phyloP scores from a whole-genome alignment of 2,113 vertebrate genomes.

The Syrrhaptes paradoxus region DNA sequence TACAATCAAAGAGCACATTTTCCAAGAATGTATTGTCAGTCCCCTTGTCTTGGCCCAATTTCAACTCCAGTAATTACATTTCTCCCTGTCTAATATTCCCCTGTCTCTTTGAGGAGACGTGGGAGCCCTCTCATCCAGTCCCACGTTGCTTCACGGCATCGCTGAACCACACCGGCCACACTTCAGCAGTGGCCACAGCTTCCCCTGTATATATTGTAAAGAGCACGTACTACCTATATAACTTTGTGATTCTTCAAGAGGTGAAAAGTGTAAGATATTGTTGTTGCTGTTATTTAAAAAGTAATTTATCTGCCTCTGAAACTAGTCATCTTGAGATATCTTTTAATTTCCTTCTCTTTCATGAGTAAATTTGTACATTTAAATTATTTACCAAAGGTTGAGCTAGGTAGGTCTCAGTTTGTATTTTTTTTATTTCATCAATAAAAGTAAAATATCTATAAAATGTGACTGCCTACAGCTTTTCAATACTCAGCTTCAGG shows the following conservation, averaged over 20 bases:
- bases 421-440: not conserved
- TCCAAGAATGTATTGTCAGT: constrained; percentile 10
- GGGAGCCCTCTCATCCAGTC: not conserved
- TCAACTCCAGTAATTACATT: constrained; percentile 18
- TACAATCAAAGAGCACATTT: constrained; percentile 21
- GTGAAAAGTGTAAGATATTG: not conserved
- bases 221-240: not conserved
- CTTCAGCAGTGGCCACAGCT: not conserved
- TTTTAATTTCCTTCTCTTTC: constrained; percentile 46
- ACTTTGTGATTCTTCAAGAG: not conserved
- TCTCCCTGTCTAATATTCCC: not conserved
- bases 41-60: constrained; percentile 13
- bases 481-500: constrained; percentile 25
- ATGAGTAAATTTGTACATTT: not conserved
- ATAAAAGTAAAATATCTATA: constrained; percentile 16
- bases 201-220: not conserved
- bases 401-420: not conserved
- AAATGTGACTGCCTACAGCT: constrained; percentile 14
- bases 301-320: not conserved
- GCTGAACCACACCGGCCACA: not conserved
- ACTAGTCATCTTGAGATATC: not conserved
- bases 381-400: constrained; percentile 45
- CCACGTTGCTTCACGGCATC: fast-evolving
- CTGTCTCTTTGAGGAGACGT: not conserved
- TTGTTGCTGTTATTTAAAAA: not conserved